Conservation (phyloP, 1,140 invertebrate genomes). For the Leptopilina clavipes region DNA sequence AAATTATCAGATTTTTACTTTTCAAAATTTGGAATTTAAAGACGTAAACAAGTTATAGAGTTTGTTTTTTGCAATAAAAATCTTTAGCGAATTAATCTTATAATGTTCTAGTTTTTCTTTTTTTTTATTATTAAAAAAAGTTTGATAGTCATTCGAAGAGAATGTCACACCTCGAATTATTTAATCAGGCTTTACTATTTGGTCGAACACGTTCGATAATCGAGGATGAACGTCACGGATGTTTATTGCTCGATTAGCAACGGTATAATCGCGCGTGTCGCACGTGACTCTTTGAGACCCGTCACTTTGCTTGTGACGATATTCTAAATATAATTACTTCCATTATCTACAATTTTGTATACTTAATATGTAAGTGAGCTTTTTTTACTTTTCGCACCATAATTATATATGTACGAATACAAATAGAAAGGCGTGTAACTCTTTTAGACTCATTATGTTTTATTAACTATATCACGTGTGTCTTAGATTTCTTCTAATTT, state of each 20-base stretch:
- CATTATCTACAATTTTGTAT: slow-evolving; percentile 1
- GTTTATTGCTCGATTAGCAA: slow-evolving; percentile 34
- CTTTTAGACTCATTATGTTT: no score
- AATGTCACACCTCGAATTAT: slow-evolving; percentile 31
- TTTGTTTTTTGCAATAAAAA: no score
- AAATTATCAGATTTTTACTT: no score
- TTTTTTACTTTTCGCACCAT: neutral
- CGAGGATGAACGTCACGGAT: slow-evolving; percentile 32
- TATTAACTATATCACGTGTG: no score
- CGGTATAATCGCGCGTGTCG: slow-evolving; percentile 32
- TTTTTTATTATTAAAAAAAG: neutral
- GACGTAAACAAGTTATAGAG: no score
- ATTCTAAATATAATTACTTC: slow-evolving; percentile 20
- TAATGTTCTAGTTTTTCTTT: no score
- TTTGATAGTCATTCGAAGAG: slow-evolving; percentile 7
- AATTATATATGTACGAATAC: neutral
- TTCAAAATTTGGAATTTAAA: no score
- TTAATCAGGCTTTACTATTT: slow-evolving; percentile 31
- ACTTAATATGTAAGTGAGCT: slow-evolving; percentile 1
- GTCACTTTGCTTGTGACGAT: neutral
- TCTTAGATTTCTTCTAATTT: no score
- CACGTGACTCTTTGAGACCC: slow-evolving; percentile 15
- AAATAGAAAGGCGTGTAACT: no score
- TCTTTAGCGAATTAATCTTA: no score
- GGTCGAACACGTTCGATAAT: slow-evolving; percentile 32